Evolutionary conservation across 30 jellyfish, hydroid and myxozoan genomes (phyloP).

Genomic region (Phacellophora camtschatica): DNA sequence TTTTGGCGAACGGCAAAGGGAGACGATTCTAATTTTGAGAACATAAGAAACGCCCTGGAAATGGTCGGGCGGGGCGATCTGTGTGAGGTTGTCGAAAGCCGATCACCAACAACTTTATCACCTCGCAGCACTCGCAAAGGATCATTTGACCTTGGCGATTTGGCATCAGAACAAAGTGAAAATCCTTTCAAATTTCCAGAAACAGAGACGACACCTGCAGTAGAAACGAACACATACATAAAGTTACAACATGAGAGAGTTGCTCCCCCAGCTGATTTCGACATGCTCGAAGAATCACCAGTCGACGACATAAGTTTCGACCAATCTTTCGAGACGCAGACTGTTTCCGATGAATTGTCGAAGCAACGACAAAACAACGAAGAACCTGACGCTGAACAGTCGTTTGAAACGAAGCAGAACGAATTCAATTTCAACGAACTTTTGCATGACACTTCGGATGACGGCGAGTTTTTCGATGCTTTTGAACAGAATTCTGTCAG

Average conservation of each 20-base stretch:
- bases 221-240: not conserved
- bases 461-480: not conserved
- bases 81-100: conserved; percentile 62
- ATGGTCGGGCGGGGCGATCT: conserved; percentile 63
- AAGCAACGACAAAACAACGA: not conserved
- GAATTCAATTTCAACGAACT: not conserved
- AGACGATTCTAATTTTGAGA: conserved; percentile 64
- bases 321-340: not conserved
- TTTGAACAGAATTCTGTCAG: not conserved
- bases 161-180: not conserved
- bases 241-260: not conserved
- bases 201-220: not conserved
- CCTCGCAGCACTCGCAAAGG: conserved; percentile 24
- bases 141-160: not conserved
- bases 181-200: conserved; percentile 16
- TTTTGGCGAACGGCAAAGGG: conserved; percentile 83
- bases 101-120: conserved; percentile 57
- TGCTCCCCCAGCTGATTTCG: not conserved
- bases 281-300: conserved; percentile 3
- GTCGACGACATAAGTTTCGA: not conserved
- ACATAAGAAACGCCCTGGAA: conserved; percentile 75
- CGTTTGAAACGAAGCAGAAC: not conserved
- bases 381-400: not conserved
- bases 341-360: not conserved
- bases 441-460: not conserved